These are phyloP conservation scores for Hemiprocne comata DNA, from an alignment of 2,113 vertebrate species.

Conservation along the genomic window DNA sequence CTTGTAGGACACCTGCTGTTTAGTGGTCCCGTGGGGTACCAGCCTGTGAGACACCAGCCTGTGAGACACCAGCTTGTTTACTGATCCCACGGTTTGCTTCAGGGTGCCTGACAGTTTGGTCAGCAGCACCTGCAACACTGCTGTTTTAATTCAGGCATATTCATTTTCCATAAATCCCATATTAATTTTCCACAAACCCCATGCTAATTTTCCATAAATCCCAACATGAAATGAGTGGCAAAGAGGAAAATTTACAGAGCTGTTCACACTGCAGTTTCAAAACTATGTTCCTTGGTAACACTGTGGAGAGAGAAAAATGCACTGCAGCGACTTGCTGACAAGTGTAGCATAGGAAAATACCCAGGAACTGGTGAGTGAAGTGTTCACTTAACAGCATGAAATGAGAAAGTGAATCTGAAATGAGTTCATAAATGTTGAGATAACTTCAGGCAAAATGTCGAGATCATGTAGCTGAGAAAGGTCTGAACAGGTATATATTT, in stretches of 20 bases:
- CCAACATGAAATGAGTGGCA: background rate
- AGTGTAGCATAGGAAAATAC: background rate
- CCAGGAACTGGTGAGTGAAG: background rate
- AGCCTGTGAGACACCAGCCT: no score
- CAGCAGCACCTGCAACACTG: no score
- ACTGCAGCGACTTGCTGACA: background rate
- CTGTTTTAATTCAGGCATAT: no score
- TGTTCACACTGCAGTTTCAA: background rate
- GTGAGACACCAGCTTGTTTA: no score
- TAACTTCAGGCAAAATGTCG: background rate
- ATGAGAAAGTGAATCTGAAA: background rate
- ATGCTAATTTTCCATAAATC: no score
- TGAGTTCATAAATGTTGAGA: background rate
- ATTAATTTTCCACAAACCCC: no score
- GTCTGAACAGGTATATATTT: background rate
- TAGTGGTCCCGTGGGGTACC: no score
- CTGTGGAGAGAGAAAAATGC: background rate
- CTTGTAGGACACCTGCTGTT: no score
- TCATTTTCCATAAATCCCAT: no score
- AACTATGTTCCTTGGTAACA: background rate
- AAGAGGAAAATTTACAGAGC: background rate
- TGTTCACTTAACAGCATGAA: background rate
- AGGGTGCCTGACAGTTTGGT: no score
- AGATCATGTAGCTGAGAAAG: background rate
- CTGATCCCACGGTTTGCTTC: no score